A percentile compares a stretch with the other conserved stretches of the same genome.
phyloP scores from a whole-genome alignment of 2,113 vertebrate genomes.

The Labeo catla region DNA sequence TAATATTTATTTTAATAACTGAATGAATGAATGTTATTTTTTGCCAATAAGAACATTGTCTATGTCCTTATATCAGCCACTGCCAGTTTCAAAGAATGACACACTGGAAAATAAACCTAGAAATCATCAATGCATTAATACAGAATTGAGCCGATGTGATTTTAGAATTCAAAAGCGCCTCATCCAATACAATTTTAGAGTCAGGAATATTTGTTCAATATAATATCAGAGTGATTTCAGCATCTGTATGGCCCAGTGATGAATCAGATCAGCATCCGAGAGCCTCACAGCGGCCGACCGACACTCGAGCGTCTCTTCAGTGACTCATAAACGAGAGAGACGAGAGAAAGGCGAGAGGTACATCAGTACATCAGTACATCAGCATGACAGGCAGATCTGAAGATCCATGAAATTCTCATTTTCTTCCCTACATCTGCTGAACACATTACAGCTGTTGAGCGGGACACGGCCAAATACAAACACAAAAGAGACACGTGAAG shows the following conservation, averaged over 20 bases:
- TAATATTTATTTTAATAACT: background rate
- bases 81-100: background rate
- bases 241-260: background rate
- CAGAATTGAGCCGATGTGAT: background rate
- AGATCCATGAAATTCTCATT: slow-evolving; percentile 69
- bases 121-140: background rate
- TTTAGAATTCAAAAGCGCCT: background rate
- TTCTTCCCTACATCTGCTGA: slow-evolving; percentile 81
- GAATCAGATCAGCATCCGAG: background rate
- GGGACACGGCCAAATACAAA: background rate
- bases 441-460: slow-evolving; percentile 73
- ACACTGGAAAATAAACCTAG: background rate
- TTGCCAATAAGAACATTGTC: too few species aligned
- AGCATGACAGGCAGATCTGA: slow-evolving; percentile 66
- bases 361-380: slow-evolving; percentile 63
- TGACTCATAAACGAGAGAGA: background rate
- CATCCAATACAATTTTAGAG: background rate
- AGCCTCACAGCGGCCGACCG: too few species aligned
- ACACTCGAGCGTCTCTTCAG: background rate
- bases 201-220: background rate
- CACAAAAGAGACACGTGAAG: slow-evolving; percentile 26
- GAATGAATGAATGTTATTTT: background rate
- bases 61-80: background rate
- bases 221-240: background rate
- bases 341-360: slow-evolving; percentile 36